Conservation (phyloP, 2,113 vertebrate genomes). For the Genyomyrus donnyi region DNA sequence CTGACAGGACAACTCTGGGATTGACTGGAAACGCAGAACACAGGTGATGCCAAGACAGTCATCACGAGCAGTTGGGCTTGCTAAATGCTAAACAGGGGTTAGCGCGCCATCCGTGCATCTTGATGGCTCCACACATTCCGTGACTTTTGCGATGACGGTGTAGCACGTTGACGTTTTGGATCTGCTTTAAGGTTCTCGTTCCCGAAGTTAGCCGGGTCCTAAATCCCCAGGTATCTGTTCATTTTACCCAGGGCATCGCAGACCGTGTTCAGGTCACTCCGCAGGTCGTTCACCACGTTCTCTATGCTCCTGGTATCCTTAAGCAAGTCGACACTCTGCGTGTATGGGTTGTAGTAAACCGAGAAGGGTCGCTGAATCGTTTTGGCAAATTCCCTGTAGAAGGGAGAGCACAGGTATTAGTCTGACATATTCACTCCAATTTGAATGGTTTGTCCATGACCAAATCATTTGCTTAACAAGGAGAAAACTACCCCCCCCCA, state of each 20-base stretch:
- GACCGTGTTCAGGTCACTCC: constrained; percentile 88
- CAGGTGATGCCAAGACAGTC: background rate
- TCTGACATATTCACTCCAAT: background rate
- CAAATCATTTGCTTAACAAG: background rate
- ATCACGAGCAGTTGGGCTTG: background rate
- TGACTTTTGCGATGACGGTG: background rate
- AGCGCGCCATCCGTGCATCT: background rate
- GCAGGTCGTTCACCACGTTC: constrained; percentile 88
- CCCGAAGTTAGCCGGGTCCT: constrained; percentile 32
- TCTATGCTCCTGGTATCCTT: constrained; percentile 92
- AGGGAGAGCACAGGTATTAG: constrained; percentile 25
- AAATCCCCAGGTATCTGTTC: constrained; percentile 94
- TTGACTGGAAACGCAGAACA: background rate
- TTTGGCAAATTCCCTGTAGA: constrained; percentile 88
- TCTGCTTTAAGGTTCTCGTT: background rate
- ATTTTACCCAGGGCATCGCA: constrained; percentile 94
- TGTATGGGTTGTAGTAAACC: constrained; percentile 97
- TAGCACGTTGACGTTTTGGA: background rate
- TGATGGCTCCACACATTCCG: background rate
- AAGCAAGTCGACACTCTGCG: constrained; percentile 87
- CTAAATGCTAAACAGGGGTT: background rate
- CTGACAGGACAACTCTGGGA: background rate
- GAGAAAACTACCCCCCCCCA: background rate
- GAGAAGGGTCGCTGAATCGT: constrained; percentile 90
- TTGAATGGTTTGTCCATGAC: background rate